phyloP scores from a whole-genome alignment of 2,888 invertebrate species.

The Lomographa bimaculata region DNA sequence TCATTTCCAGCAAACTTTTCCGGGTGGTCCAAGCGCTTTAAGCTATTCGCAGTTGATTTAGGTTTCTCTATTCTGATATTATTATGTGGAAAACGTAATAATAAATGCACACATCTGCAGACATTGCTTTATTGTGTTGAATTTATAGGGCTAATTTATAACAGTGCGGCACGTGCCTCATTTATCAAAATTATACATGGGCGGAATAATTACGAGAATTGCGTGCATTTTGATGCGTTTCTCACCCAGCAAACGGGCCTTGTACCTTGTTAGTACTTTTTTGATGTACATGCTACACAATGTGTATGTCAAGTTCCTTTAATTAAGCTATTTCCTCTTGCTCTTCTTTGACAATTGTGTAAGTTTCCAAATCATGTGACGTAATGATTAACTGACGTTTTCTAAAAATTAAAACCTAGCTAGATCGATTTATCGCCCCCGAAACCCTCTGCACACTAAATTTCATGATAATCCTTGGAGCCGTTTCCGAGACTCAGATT shows the following conservation, averaged over 20 bases:
- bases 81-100: neutral
- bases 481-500: too few relatives aligned
- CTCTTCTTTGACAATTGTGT: too few relatives aligned
- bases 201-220: slow-evolving; percentile 19
- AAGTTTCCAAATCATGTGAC: too few relatives aligned
- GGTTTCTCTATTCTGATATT: slow-evolving; percentile 29
- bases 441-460: too few relatives aligned
- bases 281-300: too few relatives aligned
- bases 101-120: slow-evolving; percentile 6
- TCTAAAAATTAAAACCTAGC: too few relatives aligned
- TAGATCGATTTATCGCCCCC: too few relatives aligned
- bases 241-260: slow-evolving; percentile 1
- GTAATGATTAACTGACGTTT: too few relatives aligned
- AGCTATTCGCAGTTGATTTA: slow-evolving; percentile 23
- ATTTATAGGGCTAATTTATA: slow-evolving; percentile 10
- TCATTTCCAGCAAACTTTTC: slow-evolving; percentile 49
- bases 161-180: slow-evolving; percentile 26
- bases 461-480: too few relatives aligned
- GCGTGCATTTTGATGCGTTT: slow-evolving; percentile 22
- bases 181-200: slow-evolving; percentile 31
- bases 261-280: slow-evolving; percentile 8
- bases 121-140: slow-evolving; percentile 3
- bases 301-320: too few relatives aligned
- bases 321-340: too few relatives aligned
- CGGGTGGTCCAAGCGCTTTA: slow-evolving; percentile 36